Base-by-base conservation (phyloP, 2,113 vertebrate species). In the Pteruthius melanotis region DNA sequence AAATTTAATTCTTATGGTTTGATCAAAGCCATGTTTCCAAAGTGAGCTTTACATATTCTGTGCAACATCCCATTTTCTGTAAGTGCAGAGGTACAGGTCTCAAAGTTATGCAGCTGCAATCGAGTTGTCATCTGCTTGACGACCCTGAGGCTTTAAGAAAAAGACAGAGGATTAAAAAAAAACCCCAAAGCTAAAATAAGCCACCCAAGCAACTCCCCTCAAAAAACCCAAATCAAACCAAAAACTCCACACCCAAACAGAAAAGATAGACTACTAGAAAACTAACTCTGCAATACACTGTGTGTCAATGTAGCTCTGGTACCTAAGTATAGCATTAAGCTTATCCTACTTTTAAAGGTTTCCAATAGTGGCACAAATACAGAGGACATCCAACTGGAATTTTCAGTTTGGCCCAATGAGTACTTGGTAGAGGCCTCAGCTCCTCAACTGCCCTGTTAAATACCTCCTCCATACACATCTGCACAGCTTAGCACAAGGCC, bases 61-160 rank as follows among this genome's bases (percentile, higher is more conserved):
- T 85, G 89, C 70, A 74, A 79, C 42, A 33, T 87, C 83, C 68
- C 82, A 10, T 83, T 81, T 85, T 66, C 90, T 20, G 70, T 52
- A 49, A 72, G 91, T 83, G 87, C 52, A 71, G 95, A 71, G 33
- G 64, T 94, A 68, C 61, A 18, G 63, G 66, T 96, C 52, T 50
- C 19, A 8, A 44, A 30, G 27, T 98, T 97, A 99, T 0, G 99
- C 99, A 54, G 99, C 99, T 56, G 98, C 99, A 39, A 99, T 99
- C 2, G 98, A 99, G 84, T 97, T 95, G 6, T 99, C 99, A 47
- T 99, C 99, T 83, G 91, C 61, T 50, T 98, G 98, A 45, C 99
- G 98, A 91, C 99, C 99, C 95, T 99, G 99, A 89, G 99, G 99
- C 99, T 99, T 97, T 75, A 96, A 71, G 47, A n/a, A n/a, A n/a